Conservation (phyloP, 1,140 invertebrate genomes). For the Trypoxylus dichotomus region DNA sequence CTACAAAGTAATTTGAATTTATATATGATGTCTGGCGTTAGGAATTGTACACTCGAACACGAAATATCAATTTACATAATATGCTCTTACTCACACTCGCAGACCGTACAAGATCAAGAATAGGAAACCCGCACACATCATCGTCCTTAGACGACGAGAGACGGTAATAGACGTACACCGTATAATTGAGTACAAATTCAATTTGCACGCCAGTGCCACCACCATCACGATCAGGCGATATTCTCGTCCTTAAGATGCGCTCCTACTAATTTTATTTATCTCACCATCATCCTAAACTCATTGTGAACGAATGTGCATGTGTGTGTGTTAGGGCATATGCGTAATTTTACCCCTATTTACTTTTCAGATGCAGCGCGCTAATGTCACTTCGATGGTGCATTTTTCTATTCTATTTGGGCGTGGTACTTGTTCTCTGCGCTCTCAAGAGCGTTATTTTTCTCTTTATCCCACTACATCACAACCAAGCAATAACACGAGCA, state of each 20-base stretch:
- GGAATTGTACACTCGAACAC: neutral
- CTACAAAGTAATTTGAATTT: neutral
- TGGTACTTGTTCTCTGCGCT: neutral
- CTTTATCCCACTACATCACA: neutral
- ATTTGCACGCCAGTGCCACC: neutral
- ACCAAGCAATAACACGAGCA: neutral
- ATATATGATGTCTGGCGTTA: neutral
- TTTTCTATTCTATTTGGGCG: neutral
- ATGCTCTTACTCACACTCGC: neutral
- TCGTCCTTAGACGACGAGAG: neutral
- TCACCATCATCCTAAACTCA: neutral
- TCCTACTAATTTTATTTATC: neutral
- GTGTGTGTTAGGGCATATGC: neutral
- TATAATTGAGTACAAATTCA: conserved; percentile 8
- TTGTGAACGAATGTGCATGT: neutral
- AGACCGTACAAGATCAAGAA: neutral
- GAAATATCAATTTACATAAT: neutral
- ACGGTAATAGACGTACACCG: neutral
- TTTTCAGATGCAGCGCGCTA: neutral
- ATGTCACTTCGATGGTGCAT: neutral
- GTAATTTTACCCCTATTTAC: conserved; percentile 1
- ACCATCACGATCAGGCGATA: neutral
- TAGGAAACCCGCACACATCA: neutral
- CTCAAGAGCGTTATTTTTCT: neutral
- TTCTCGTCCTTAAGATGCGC: neutral